Evolutionary conservation across 2,888 invertebrate genomes (phyloP).

Genomic region (Campoplex capitator): DNA sequence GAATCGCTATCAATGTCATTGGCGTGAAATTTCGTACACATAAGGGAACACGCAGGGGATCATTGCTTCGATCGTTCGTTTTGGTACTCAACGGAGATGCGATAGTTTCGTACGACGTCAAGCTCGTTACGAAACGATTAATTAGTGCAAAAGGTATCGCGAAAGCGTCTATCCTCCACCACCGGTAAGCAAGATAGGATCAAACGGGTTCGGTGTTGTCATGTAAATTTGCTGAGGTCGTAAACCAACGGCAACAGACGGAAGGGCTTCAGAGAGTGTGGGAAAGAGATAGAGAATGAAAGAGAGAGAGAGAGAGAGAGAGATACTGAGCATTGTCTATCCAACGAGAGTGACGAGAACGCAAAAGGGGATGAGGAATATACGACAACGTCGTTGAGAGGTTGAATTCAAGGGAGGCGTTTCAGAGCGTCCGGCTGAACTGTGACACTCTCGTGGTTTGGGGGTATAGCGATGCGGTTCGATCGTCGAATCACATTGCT

Average conservation of each 20-base stretch:
- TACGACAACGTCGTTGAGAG: slow-evolving; percentile 43
- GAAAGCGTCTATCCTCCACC: slow-evolving; percentile 42
- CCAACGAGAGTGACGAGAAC: slow-evolving; percentile 54
- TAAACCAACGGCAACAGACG: slow-evolving; percentile 66
- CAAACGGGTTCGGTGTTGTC: slow-evolving; percentile 77
- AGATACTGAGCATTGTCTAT: slow-evolving; percentile 44
- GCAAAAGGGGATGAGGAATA: slow-evolving; percentile 26
- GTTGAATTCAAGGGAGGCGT: slow-evolving; percentile 41
- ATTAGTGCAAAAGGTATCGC: slow-evolving; percentile 76
- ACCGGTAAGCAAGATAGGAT: slow-evolving; percentile 67
- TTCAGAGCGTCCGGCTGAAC: slow-evolving; percentile 55
- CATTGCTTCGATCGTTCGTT: slow-evolving; percentile 25
- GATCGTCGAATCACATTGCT: slow-evolving; percentile 33
- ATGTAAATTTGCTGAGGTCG: slow-evolving; percentile 74
- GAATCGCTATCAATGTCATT: neutral
- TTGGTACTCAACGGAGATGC: slow-evolving; percentile 53
- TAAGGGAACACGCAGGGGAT: neutral
- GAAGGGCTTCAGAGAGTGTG: slow-evolving; percentile 29
- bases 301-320: slow-evolving; percentile 23
- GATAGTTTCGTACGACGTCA: slow-evolving; percentile 54
- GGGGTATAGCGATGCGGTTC: slow-evolving; percentile 41
- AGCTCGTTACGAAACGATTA: slow-evolving; percentile 75
- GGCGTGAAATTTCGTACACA: slow-evolving; percentile 23
- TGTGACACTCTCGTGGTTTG: slow-evolving; percentile 48
- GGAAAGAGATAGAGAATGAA: slow-evolving; percentile 5